Evolutionary conservation across 1,140 invertebrate genomes (phyloP).

Genomic region (Bilobella aurantiaca): DNA sequence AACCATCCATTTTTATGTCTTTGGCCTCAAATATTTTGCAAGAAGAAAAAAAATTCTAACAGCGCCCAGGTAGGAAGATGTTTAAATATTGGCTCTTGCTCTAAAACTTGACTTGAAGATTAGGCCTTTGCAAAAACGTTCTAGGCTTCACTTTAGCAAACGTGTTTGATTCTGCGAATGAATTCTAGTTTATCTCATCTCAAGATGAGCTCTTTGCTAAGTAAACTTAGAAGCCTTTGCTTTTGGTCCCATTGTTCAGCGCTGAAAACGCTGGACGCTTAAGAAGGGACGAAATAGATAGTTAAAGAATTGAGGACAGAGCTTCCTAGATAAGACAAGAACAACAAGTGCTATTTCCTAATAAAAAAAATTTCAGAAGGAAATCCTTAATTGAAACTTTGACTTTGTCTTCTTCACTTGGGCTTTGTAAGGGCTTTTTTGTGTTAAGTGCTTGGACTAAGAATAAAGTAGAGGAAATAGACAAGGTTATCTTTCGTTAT

Average conservation of each 20-base stretch:
- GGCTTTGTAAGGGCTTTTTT: neutral
- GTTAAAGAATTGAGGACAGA: conserved; percentile 5
- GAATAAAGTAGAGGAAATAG: neutral
- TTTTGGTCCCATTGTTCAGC: neutral
- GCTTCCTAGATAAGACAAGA: neutral
- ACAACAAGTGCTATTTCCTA: conserved; percentile 8
- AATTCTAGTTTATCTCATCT: no score
- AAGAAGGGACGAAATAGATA: neutral
- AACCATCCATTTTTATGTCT: no score
- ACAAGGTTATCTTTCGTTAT: no score
- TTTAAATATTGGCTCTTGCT: no score
- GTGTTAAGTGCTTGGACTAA: neutral
- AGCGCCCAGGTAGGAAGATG: no score
- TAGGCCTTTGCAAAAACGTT: no score
- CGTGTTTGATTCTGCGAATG: no score
- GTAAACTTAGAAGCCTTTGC: neutral
- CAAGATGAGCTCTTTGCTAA: no score
- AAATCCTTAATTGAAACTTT: conserved; percentile 3
- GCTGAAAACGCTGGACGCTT: neutral
- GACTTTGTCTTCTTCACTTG: neutral
- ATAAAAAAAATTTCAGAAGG: conserved; percentile 7
- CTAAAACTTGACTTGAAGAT: no score
- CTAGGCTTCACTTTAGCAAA: no score
- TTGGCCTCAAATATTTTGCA: no score
- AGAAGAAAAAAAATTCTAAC: no score